A percentile compares a stretch with the other conserved stretches of the same genome.
phyloP scores from a whole-genome alignment of 2,888 invertebrate species.

The Gerris lacustris region DNA sequence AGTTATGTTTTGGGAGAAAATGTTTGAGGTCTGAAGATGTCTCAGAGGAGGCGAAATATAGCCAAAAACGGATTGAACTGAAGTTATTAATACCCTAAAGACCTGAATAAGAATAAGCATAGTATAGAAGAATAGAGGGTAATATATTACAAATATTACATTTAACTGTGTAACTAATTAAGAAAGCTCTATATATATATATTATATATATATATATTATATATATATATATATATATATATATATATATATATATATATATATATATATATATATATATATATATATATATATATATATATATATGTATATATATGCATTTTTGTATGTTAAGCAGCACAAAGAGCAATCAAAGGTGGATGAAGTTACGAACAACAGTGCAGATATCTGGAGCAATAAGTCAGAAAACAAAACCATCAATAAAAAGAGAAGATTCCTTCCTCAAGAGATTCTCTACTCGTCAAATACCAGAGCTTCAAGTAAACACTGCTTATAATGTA shows the following conservation, averaged over 20 bases:
- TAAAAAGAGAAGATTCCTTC: constrained; percentile 84
- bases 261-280: constrained; percentile 14
- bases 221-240: not conserved
- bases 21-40: too few species aligned
- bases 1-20: too few species aligned
- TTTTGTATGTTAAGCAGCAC: too few species aligned
- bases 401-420: constrained; percentile 70
- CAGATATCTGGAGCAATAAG: constrained; percentile 78
- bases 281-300: constrained; percentile 13
- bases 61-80: too few species aligned
- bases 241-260: constrained; percentile 2
- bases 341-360: constrained; percentile 89
- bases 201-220: constrained; percentile 6
- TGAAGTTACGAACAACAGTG: constrained; percentile 87
- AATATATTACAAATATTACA: too few species aligned
- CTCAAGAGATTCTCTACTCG: constrained; percentile 86
- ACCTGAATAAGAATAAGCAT: too few species aligned
- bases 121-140: too few species aligned
- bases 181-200: too few species aligned
- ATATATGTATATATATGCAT: constrained; percentile 14
- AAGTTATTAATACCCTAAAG: too few species aligned
- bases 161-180: too few species aligned
- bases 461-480: constrained; percentile 76
- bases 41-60: too few species aligned
- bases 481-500: constrained; percentile 33